Evolutionary conservation across 37 sponge, comb jelly and placozoan genomes (phyloP), one percentile per base, ranked within the genome.

Genomic region (Bolinopsis microptera): DNA sequence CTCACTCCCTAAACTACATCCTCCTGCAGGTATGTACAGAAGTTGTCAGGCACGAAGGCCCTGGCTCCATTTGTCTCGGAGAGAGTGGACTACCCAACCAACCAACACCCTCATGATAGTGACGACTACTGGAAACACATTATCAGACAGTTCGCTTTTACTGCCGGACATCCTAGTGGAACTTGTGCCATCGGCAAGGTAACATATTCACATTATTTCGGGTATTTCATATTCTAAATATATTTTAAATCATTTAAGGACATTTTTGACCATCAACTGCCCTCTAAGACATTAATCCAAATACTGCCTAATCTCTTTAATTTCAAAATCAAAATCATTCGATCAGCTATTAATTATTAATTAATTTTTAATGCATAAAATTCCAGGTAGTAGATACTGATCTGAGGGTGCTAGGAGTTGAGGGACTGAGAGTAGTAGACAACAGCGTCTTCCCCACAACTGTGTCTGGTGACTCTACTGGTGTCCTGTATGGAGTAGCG

Each of bases 151-250:
- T 72, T 72, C 18, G 75, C 75, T 72, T 72, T 72, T 21, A 72
- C 75, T 72, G 75, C 75, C 75, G 75, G 75, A n/a, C 75, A 72
- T 28, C 75, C 75, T 72, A 72, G 75, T 72, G 75, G 75, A 72
- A 72, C 75, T 21, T 72, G 75, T 21, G 13, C 75, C 75, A 72
- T 72, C 31, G 75, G 75, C 26, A 72, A 72, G 75, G 75, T 72
- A 72, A 24, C 2, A 21, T 72, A 24, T n/a, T n/a, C 22, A 21
- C 18, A 28, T 48, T 48, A n/a, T n/a, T n/a, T n/a, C n/a, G n/a
- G n/a, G n/a, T n/a, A n/a, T n/a, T n/a, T n/a, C n/a, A 48, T 48
- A 48, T 48, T 48, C 9, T 48, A 48, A 5, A 48, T 48, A 13
- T 48, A 48, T 48, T 48, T 48, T 48, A n/a, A n/a, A n/a, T n/a